Base-by-base conservation (phyloP, 2,888 invertebrate genomes). In the Meteorus cinctellus region DNA sequence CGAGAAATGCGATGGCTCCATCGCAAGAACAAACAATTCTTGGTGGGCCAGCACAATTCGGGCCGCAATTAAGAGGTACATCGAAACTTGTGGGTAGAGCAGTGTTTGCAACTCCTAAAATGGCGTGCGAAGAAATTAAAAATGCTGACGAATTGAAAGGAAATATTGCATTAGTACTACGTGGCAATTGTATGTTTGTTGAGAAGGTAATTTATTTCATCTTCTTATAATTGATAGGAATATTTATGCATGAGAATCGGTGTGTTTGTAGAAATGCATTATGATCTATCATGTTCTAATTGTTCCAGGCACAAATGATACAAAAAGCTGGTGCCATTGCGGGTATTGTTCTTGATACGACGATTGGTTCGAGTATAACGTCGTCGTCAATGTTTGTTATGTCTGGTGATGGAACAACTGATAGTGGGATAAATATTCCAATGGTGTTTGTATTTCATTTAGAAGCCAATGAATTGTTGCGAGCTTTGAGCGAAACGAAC, bases 121-220 rank as follows among this genome's bases (percentile, higher is more conserved):
- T 93, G 82, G 96, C 91, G 76, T 96, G 93, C 90, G 83, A 85
- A 5, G 90, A 91, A 1, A 88, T 96, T 4, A 84, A 89, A 14
- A 94, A 95, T 85, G 87, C 91, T 6, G 90, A 91, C 0, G 90
- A 91, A 10, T 86, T 97, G 0, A 89, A 89, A 48, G 95, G 95
- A 0, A 94, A 93, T 84, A 95, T 99, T 82, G 96, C 93, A 0
- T 91, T 99, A n/a, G 94, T 97, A 76, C 94, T 95, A 86, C 92
- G 99, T 31, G 98, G 98, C 1, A 95, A 95, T 83, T 99, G 99
- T 89, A 98, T 98, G 91, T 99, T 98, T 89, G 94, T 98, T 2
- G 97, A 98, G 83, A 99, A 99, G 91, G 92, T 92, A 84, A 55
- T n/a, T 55, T 34, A 4, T 4, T 34, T 34, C 34, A 34, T 4